Evolutionary conservation across 2,888 invertebrate genomes (phyloP), one percentile per base, ranked within the genome.

Genomic region (Macaria notata): DNA sequence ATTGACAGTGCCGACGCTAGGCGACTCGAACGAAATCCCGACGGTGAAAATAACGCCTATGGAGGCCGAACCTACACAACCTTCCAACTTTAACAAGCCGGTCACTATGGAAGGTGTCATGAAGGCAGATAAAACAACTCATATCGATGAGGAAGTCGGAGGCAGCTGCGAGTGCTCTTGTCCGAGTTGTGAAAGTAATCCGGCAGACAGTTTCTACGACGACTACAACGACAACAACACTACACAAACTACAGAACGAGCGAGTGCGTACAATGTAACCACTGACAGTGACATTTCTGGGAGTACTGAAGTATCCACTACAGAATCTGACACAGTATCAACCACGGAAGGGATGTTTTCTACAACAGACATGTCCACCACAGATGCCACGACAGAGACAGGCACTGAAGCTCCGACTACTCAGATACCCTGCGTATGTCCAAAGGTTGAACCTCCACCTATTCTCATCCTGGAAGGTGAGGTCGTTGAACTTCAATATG

Each of bases 391-490:
- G 49, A 80, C 76, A 51, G 76, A 78, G 72, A 63, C 73, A 54
- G 78, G 78, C 61, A 65, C 72, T 54, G 76, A 72, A 59, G 51
- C 59, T 38, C 64, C 60, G 41, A 77, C 81, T 42, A 83, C 79
- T 33, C 75, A 81, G 65, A 62, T 62, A 62, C 78, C 81, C 75
- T 84, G 78, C 65, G 71, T 84, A 68, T 91, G 91, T 74, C 91
- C 90, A 75, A 88, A 89, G 79, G 71, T 90, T 78, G 81, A 76
- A 78, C 86, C 86, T 81, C 93, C 93, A 88, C 93, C 95, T 83
- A 96, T 96, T 89, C 94, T 96, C 77, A 95, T 96, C 81, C 92
- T 96, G 81, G 96, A 96, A 96, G 96, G 96, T 96, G 94, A 93
- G 93, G 89, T 84, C 73, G 79, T 74, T 76, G 72, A 79, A 78